Evolutionary conservation across 2,888 invertebrate species (phyloP).

Genomic region (Octonoba sinensis): DNA sequence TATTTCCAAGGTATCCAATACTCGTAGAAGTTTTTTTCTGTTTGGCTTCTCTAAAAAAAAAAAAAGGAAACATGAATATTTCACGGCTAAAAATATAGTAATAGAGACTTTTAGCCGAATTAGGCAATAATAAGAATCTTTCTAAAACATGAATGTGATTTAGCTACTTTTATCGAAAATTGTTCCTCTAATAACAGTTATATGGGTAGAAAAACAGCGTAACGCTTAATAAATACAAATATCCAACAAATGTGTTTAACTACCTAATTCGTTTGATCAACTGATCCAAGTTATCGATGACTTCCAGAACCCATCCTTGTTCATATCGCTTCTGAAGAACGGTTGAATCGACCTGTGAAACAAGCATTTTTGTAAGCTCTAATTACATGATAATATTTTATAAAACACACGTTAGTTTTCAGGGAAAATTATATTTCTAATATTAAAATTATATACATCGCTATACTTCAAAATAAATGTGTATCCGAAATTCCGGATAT

Average conservation of each 20-base stretch:
- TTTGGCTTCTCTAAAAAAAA: slow-evolving; percentile 67
- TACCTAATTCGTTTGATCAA: slow-evolving; percentile 71
- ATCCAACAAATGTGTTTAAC: neutral
- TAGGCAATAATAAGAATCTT: too few relatives aligned
- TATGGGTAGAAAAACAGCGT: too few relatives aligned
- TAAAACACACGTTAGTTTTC: neutral
- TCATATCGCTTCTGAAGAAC: slow-evolving; percentile 75
- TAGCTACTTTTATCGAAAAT: too few relatives aligned
- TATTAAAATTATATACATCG: too few relatives aligned
- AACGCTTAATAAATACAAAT: too few relatives aligned
- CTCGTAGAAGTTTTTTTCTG: slow-evolving; percentile 71
- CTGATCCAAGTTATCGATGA: slow-evolving; percentile 72
- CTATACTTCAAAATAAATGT: too few relatives aligned
- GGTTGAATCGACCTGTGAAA: slow-evolving; percentile 72
- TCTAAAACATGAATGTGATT: too few relatives aligned
- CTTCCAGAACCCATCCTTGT: slow-evolving; percentile 77
- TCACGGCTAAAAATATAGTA: too few relatives aligned
- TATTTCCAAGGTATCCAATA: slow-evolving; percentile 76
- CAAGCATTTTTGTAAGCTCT: neutral
- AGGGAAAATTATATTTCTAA: neutral
- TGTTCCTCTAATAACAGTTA: too few relatives aligned
- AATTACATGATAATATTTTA: neutral
- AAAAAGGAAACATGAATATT: neutral
- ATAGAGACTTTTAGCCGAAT: too few relatives aligned
- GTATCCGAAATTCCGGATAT: too few relatives aligned